phyloP scores from a whole-genome alignment of 2,888 invertebrate genomes.

The Bombylius major region DNA sequence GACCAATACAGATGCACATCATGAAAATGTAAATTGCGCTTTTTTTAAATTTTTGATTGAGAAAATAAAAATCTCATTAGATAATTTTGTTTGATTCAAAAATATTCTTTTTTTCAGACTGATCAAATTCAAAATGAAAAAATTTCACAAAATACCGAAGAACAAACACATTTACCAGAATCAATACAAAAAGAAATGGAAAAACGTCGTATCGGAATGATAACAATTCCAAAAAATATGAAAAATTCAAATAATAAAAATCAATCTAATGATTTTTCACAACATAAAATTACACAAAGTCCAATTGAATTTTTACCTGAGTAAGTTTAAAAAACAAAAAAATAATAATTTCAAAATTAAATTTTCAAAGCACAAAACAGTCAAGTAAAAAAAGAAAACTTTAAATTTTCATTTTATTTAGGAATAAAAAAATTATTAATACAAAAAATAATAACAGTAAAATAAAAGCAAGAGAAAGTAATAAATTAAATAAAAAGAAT shows the following conservation, averaged over 20 bases:
- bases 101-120: too few relatives aligned
- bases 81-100: too few relatives aligned
- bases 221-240: too few relatives aligned
- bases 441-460: neutral
- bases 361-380: neutral
- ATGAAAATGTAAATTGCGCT: neutral
- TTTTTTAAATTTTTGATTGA: neutral
- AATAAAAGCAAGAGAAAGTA: neutral
- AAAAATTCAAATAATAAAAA: constrained; percentile 30
- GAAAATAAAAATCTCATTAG: neutral
- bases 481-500: neutral
- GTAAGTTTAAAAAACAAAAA: neutral
- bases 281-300: neutral
- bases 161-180: constrained; percentile 28
- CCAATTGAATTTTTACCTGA: neutral
- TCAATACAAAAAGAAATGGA: constrained; percentile 49
- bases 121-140: neutral
- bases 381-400: neutral
- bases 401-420: neutral
- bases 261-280: neutral
- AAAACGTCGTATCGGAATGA: constrained; percentile 44
- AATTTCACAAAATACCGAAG: constrained; percentile 19
- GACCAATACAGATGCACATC: constrained; percentile 46
- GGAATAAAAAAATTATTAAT: neutral
- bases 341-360: neutral